A percentile compares a stretch with the other conserved stretches of the same genome.
phyloP scores from a whole-genome alignment of 2,113 vertebrate species.

The Lophotis ruficrista region DNA sequence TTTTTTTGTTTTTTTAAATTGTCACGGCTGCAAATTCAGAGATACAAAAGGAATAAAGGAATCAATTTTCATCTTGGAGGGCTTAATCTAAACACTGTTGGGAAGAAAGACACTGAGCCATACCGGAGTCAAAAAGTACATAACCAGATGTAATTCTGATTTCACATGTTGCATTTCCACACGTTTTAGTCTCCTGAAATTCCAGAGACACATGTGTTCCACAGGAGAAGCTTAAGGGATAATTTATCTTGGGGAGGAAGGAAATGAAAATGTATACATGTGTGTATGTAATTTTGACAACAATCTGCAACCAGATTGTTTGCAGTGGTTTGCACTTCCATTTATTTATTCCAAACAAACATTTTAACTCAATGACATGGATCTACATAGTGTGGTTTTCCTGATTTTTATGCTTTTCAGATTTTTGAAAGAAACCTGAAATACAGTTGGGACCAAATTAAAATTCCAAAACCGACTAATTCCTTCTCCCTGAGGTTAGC shows the following conservation, averaged over 20 bases:
- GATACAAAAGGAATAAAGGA: slow-evolving; percentile 65
- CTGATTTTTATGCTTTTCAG: slow-evolving; percentile 8
- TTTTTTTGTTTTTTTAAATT: background rate
- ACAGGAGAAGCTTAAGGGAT: slow-evolving; percentile 37
- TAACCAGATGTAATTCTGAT: slow-evolving; percentile 45
- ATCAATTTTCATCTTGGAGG: slow-evolving; percentile 40
- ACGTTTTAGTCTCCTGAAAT: slow-evolving; percentile 31
- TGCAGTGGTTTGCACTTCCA: slow-evolving; percentile 2
- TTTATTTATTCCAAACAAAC: slow-evolving; percentile 48
- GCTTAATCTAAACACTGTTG: slow-evolving; percentile 42
- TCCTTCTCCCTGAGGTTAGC: slow-evolving; percentile 53
- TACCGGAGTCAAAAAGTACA: slow-evolving; percentile 41
- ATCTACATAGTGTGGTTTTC: background rate
- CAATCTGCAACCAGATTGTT: slow-evolving; percentile 24
- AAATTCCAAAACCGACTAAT: slow-evolving; percentile 41
- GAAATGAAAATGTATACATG: slow-evolving; percentile 40
- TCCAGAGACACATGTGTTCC: slow-evolving; percentile 35
- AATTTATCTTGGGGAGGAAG: slow-evolving; percentile 38
- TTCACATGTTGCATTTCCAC: slow-evolving; percentile 43
- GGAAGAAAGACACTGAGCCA: slow-evolving; percentile 37
- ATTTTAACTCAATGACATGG: background rate
- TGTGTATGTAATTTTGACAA: slow-evolving; percentile 44
- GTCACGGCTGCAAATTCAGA: slow-evolving; percentile 42
- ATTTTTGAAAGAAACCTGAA: slow-evolving; percentile 39
- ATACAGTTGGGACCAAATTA: slow-evolving; percentile 48